Evolutionary conservation across 2,113 vertebrate genomes (phyloP).

Genomic region (Heteronetta atricapilla): DNA sequence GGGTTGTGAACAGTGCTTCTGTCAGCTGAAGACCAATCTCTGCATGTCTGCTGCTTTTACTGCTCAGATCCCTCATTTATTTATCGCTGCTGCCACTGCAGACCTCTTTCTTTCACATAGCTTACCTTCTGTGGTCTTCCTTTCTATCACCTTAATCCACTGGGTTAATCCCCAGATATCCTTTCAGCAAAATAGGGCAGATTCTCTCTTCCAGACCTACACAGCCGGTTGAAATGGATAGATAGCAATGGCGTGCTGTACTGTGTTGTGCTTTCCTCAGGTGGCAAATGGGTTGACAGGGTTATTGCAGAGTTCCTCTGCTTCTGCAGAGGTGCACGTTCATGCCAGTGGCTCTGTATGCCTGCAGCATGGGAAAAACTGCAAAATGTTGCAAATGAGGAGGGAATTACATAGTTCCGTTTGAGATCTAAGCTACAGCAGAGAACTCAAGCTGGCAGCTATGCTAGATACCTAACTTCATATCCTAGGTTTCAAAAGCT

Average conservation of each 20-base stretch:
- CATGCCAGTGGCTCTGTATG: fast-evolving
- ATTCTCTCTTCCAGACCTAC: fast-evolving
- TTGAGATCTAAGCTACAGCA: not conserved
- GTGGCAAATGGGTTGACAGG: not conserved
- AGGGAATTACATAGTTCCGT: not conserved
- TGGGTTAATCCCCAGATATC: not conserved
- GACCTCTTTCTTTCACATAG: not conserved
- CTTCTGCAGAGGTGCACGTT: not conserved
- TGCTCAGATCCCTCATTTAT: not conserved
- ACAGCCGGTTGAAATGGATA: fast-evolving
- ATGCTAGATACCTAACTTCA: not conserved
- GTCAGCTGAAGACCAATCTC: not conserved
- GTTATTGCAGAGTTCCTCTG: not conserved
- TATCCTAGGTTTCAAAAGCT: not conserved
- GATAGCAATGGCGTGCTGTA: not conserved
- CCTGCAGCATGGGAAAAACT: not conserved
- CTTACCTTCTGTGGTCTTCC: not conserved
- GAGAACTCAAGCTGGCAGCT: not conserved
- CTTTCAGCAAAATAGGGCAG: not conserved
- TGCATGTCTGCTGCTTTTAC: not conserved
- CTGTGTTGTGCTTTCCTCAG: not conserved
- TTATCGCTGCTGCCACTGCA: not conserved
- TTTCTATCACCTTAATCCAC: not conserved
- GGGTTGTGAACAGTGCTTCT: not conserved
- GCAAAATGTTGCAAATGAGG: not conserved